These are phyloP conservation scores for Pentamera pediparva DNA, from an alignment of 53 echinoderm and acorn worm species.

Conservation along the genomic window DNA sequence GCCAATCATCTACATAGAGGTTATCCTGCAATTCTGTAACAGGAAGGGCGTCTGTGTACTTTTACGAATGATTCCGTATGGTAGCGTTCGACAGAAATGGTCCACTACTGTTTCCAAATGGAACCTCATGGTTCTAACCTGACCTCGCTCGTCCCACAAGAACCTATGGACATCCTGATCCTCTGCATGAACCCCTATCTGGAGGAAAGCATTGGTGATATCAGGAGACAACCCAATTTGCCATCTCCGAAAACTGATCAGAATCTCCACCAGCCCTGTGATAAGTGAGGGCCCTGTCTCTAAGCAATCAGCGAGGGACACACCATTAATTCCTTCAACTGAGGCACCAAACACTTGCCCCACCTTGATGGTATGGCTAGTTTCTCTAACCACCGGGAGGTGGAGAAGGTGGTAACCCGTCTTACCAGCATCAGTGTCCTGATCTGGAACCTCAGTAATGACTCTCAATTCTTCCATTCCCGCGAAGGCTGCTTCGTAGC, in stretches of 20 bases:
- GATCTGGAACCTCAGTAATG: not conserved
- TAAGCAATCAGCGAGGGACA: slow-evolving; percentile 22
- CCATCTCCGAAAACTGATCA: slow-evolving; percentile 30
- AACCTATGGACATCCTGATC: slow-evolving; percentile 36
- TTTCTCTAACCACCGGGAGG: slow-evolving; percentile 20
- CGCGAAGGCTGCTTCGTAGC: slow-evolving; percentile 12
- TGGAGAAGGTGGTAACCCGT: not conserved
- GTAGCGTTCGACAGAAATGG: slow-evolving; percentile 13
- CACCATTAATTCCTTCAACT: slow-evolving; percentile 7
- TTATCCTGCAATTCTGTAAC: slow-evolving; percentile 20
- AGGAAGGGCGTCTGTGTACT: not conserved
- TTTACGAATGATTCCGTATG: not conserved
- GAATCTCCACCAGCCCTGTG: not conserved
- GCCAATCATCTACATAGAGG: slow-evolving; percentile 36
- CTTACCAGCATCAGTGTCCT: not conserved
- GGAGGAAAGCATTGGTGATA: slow-evolving; percentile 30
- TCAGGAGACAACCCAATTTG: slow-evolving; percentile 8
- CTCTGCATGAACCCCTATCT: not conserved
- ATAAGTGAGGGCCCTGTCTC: slow-evolving; percentile 9
- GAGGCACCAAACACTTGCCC: slow-evolving; percentile 32
- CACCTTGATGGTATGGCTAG: slow-evolving; percentile 12
- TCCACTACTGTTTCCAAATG: slow-evolving; percentile 9
- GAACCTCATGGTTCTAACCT: slow-evolving; percentile 21
- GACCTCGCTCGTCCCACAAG: not conserved
- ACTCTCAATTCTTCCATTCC: slow-evolving; percentile 15